Evolutionary conservation across 2,888 invertebrate species (phyloP).

Genomic region (Drosophila differens): DNA sequence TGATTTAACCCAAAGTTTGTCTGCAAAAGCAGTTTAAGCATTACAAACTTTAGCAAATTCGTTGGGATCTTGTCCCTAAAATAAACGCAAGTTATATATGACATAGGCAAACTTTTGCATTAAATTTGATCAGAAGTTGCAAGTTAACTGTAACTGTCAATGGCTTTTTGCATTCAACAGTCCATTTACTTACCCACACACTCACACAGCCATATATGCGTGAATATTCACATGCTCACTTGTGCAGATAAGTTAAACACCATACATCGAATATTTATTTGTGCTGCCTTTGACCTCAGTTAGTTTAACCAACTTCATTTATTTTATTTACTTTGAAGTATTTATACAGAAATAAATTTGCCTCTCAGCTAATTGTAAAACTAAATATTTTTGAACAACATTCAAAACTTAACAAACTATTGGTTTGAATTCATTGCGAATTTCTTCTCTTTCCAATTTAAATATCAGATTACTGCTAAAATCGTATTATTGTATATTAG

Average conservation of each 20-base stretch:
- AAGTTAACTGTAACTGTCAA: slow-evolving; percentile 65
- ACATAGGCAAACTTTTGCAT: slow-evolving; percentile 59
- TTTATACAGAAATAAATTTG: slow-evolving; percentile 5
- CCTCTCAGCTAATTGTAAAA: background rate
- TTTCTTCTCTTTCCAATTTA: background rate
- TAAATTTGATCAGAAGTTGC: slow-evolving; percentile 62
- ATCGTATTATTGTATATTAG: background rate
- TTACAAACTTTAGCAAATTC: slow-evolving; percentile 45
- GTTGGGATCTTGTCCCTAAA: slow-evolving; percentile 25
- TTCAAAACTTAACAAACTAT: background rate
- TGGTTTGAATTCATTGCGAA: background rate
- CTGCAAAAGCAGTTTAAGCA: slow-evolving; percentile 40
- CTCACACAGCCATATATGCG: slow-evolving; percentile 19
- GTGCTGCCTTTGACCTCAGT: slow-evolving; percentile 49
- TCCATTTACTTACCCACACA: slow-evolving; percentile 54
- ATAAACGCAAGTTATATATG: slow-evolving; percentile 51
- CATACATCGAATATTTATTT: slow-evolving; percentile 35
- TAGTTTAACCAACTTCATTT: slow-evolving; percentile 25
- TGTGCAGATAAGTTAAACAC: slow-evolving; percentile 51
- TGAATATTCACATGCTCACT: slow-evolving; percentile 1
- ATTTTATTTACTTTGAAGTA: slow-evolving; percentile 26
- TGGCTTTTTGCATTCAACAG: slow-evolving; percentile 69
- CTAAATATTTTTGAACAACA: slow-evolving; percentile 7
- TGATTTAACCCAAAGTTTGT: slow-evolving; percentile 39
- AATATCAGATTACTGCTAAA: background rate